A percentile compares a stretch with the other conserved stretches of the same genome.
Conservation (phyloP, 2,113 vertebrate species). For the Muntiacus reevesi region DNA sequence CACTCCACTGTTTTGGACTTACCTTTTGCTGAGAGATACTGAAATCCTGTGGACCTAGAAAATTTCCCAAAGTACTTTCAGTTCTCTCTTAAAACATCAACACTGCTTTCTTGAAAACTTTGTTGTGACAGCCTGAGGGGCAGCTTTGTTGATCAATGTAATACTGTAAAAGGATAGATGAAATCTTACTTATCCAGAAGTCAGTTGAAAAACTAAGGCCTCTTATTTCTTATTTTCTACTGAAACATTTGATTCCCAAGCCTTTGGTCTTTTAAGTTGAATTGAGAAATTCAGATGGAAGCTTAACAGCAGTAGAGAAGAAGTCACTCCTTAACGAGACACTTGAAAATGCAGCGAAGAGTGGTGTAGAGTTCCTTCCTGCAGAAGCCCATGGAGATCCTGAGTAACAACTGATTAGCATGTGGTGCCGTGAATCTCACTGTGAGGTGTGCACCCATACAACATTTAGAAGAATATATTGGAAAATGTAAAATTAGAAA, state of each 20-base stretch:
- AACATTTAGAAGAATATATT: not conserved
- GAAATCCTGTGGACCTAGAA: slow-evolving; percentile 29
- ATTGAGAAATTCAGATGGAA: slow-evolving; percentile 7
- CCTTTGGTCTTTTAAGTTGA: not conserved
- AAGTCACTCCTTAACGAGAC: not conserved
- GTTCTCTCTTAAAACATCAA: slow-evolving; percentile 43
- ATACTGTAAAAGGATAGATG: not conserved
- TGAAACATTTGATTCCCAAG: not conserved
- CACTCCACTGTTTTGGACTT: not conserved
- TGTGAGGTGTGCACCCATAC: not conserved
- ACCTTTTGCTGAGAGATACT: slow-evolving; percentile 31
- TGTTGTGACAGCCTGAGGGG: not conserved
- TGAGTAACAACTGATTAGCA: not conserved
- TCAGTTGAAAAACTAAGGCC: not conserved
- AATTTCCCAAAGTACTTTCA: slow-evolving; percentile 45
- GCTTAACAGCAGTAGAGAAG: not conserved
- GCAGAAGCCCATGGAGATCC: not conserved
- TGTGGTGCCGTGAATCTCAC: not conserved
- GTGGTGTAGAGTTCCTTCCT: not conserved
- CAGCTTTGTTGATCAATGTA: not conserved
- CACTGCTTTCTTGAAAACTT: slow-evolving; percentile 14
- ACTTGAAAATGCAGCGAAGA: not conserved
- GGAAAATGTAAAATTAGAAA: not conserved
- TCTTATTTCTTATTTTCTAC: not conserved
- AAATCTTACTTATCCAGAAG: not conserved